Evolutionary conservation across 2,888 invertebrate species (phyloP).

Genomic region (Trissolcus japonicus): DNA sequence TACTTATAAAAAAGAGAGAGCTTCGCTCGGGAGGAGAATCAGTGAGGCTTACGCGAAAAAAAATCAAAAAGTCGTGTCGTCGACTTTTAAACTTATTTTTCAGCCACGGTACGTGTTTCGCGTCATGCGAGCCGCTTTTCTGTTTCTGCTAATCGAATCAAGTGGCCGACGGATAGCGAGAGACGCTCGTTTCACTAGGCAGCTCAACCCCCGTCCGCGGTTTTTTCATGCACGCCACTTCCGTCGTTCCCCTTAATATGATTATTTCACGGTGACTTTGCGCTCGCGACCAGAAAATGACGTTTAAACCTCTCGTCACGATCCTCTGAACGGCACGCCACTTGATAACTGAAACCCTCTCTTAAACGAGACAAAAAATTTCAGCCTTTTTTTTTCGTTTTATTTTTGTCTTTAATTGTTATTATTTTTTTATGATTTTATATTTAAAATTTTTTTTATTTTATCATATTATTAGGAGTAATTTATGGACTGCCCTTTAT

Average conservation of each 20-base stretch:
- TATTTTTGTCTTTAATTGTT: no score
- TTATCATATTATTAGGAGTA: no score
- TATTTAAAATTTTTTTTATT: no score
- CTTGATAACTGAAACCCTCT: no score
- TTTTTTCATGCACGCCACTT: slow-evolving; percentile 53
- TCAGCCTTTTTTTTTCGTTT: no score
- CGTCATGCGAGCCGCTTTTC: slow-evolving; percentile 43
- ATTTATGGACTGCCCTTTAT: no score
- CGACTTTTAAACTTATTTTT: slow-evolving; percentile 31
- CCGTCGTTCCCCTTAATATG: slow-evolving; percentile 51
- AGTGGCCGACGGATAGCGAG: slow-evolving; percentile 51
- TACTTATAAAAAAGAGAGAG: slow-evolving; percentile 42
- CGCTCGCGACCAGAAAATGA: slow-evolving; percentile 37
- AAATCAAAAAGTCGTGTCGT: slow-evolving; percentile 37
- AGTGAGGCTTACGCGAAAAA: slow-evolving; percentile 35
- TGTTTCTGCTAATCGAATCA: slow-evolving; percentile 60
- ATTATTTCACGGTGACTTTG: slow-evolving; percentile 58
- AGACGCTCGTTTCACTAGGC: slow-evolving; percentile 45
- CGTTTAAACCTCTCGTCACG: slow-evolving; percentile 15
- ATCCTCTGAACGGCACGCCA: slow-evolving; percentile 3
- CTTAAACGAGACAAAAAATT: no score
- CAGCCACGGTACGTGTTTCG: slow-evolving; percentile 16
- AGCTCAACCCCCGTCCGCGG: slow-evolving; percentile 40
- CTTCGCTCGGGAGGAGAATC: slow-evolving; percentile 29
- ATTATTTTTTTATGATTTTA: no score